Evolutionary conservation across 1,140 invertebrate species (phyloP), one percentile per base, ranked within the genome.

Genomic region (Leptinotarsa defecta): DNA sequence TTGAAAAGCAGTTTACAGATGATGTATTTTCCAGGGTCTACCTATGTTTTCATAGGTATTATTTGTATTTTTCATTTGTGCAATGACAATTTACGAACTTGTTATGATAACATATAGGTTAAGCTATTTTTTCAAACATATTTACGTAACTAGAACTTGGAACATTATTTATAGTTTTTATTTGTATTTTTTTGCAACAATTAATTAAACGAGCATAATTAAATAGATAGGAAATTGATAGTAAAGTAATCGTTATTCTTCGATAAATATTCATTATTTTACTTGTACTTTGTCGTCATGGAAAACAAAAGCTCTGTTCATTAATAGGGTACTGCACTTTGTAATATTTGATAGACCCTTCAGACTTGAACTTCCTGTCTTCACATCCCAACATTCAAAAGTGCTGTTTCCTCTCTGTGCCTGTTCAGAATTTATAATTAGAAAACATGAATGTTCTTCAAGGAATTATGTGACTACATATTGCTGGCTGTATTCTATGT

Each of bases 341-440:
- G 63, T 77, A 74, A 74, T 71, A 75, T 80, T 78, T 80, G 71
- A 72, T 76, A 71, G 75, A 49, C 68, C 71, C 72, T 73, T 67
- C 74, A 78, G 75, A 77, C 75, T 76, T 73, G 67, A 52, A 81
- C 79, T 81, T 81, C 80, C 80, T 77, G 80, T 80, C 78, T 79
- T 77, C 78, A 74, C 69, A 79, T 78, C 75, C 77, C 79, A 77
- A 77, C 76, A 78, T 74, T 81, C 77, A 78, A 73, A 73, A 78
- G 70, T 76, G 76, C 73, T 72, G 73, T 74, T 81, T 81, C 80
- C 80, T 81, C 80, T 77, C 72, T 74, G 74, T 63, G 73, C 74
- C 71, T 80, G 80, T 78, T 74, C 76, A 69, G 80, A 81, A 81
- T 81, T 34, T 79, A 73, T 80, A 80, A 81, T 81, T 81, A 76